Percentiles rank a stretch among this genome's conserved stretches.
Evolutionary conservation across 2,113 vertebrate genomes (phyloP).

Genomic region (Serinus canaria): DNA sequence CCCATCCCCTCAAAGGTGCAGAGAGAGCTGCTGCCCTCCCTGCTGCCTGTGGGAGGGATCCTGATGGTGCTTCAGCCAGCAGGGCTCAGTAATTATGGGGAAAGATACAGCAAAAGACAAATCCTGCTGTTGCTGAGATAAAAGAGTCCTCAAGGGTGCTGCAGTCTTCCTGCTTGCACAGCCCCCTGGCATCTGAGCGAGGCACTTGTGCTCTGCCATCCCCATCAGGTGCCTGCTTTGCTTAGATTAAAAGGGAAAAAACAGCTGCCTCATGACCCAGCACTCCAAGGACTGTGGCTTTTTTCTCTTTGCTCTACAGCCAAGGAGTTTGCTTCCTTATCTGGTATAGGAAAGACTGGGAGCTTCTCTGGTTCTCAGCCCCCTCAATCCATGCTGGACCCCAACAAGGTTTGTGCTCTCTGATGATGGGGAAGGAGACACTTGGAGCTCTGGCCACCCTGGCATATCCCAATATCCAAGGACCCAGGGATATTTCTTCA

Average conservation of each 20-base stretch:
- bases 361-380: neutral
- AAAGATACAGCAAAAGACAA: neutral
- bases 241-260: neutral
- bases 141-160: neutral
- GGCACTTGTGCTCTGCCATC: neutral
- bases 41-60: accelerated
- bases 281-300: neutral
- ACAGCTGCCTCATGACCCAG: neutral
- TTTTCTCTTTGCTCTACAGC: neutral
- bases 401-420: neutral
- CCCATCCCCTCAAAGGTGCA: accelerated
- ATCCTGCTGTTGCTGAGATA: neutral
- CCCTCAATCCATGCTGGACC: neutral
- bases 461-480: neutral
- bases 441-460: neutral
- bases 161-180: neutral
- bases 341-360: neutral
- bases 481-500: neutral
- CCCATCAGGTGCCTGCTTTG: neutral
- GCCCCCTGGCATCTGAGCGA: neutral
- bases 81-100: neutral
- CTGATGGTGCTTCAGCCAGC: neutral
- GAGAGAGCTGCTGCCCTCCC: neutral
- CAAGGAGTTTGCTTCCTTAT: neutral
- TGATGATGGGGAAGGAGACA: neutral